Base-by-base conservation (phyloP, 2,797 vertebrate genomes). In the Sphaeramia orbicularis region DNA sequence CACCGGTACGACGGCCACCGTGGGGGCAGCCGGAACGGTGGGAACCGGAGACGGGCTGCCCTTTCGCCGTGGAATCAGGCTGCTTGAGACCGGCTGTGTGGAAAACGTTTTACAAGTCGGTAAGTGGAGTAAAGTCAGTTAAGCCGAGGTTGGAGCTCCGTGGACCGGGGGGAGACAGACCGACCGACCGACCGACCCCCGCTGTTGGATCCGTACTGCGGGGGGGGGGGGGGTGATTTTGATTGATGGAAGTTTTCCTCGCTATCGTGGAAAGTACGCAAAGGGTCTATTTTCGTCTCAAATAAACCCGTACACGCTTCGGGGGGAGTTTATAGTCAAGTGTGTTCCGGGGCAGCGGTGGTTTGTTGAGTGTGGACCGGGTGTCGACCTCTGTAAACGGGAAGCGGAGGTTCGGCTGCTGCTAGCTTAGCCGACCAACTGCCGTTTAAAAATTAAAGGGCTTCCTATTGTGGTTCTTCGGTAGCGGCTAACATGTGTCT, bases 81-180 rank as follows among this genome's bases (percentile, higher is more conserved):
- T 99, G 79, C 95, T 99, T 73, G 97, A 99, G 91, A 97, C 95
- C 71, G 97, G 97, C 86, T 96, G 96, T 73, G 97, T 99, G 94
- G 97, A 98, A 86, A 98, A 96, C 92, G 97, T 97, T 75, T 95
- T 98, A 89, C 97, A 99, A 99, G 97, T 99, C 91, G 97, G 97
- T 98, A 93, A 96, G 97, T 98, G 74, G 65, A 44, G 49, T n/a
- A 43, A 63, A 63, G 54, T 51, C 1, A 35, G 0, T 44, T 1
- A 52, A 45, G 42, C 4, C 6, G 38, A 71, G 40, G 58, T 66
- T 30, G 36, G 8, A 73, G 70, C 35, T 24, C 5, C 1, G 6
- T 24, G 80, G 74, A 81, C 52, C 11, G 58, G 35, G 36, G 67
- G 49, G 49, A 71, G 70, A 32, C 10, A 56, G n/a, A n/a, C n/a